Evolutionary conservation across 2,888 invertebrate genomes (phyloP).

Genomic region (Xylota segnis): DNA sequence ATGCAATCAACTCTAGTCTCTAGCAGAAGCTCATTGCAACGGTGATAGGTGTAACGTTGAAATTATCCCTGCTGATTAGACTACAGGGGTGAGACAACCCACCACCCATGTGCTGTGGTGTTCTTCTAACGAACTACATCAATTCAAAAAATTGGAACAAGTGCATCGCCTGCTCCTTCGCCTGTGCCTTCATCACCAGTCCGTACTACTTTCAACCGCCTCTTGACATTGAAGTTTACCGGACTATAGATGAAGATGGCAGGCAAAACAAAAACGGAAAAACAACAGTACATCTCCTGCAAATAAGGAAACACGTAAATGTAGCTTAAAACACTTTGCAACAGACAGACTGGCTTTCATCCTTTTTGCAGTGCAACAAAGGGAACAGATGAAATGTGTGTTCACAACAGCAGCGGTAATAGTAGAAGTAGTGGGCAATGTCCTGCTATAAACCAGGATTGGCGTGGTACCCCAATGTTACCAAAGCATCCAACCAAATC

Average conservation of each 20-base stretch:
- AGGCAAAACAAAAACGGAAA: constrained; percentile 31
- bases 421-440: constrained; percentile 36
- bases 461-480: constrained; percentile 70
- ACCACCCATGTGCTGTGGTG: constrained; percentile 25
- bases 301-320: constrained; percentile 54
- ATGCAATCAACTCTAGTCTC: constrained; percentile 64
- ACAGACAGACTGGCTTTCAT: constrained; percentile 56
- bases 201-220: constrained; percentile 21
- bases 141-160: constrained; percentile 45
- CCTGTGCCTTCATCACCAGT: constrained; percentile 11
- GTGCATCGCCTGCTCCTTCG: constrained; percentile 10
- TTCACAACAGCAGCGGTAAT: constrained; percentile 23
- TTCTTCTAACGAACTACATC: constrained; percentile 53
- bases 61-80: constrained; percentile 68
- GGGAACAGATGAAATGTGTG: constrained; percentile 54
- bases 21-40: constrained; percentile 46
- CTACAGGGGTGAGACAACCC: constrained; percentile 28
- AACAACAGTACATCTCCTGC: constrained; percentile 14
- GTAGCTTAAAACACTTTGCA: constrained; percentile 67
- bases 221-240: constrained; percentile 56
- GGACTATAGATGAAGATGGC: constrained; percentile 28
- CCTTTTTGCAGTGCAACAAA: constrained; percentile 22
- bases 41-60: constrained; percentile 72
- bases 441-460: constrained; percentile 68
- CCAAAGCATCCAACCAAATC: constrained; percentile 71